These are phyloP conservation scores for Lissocephala sabroskyi DNA, from an alignment of 2,888 invertebrate species.

Conservation along the genomic window DNA sequence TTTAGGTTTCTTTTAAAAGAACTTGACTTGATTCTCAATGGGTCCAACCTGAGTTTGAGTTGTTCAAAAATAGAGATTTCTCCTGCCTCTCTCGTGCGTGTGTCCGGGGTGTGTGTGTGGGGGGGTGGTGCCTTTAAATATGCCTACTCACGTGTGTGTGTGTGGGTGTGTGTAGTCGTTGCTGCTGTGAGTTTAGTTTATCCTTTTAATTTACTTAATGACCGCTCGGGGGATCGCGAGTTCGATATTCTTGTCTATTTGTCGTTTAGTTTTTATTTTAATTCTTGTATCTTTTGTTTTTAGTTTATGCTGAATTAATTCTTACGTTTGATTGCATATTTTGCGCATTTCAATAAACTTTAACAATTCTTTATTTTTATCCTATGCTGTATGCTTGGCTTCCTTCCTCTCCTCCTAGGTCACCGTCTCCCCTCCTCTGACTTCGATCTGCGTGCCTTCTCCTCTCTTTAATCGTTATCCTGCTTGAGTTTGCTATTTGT, in stretches of 20 bases:
- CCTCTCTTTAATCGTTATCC: slow-evolving; percentile 28
- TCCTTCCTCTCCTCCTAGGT: too few species aligned
- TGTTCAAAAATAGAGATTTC: slow-evolving; percentile 53
- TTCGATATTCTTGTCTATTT: slow-evolving; percentile 1
- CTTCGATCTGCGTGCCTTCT: too few species aligned
- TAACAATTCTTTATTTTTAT: slow-evolving; percentile 36
- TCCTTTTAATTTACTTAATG: slow-evolving; percentile 25
- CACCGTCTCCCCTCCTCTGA: too few species aligned
- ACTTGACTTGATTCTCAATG: slow-evolving; percentile 59
- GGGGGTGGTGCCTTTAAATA: slow-evolving; percentile 24
- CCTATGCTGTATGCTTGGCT: too few species aligned
- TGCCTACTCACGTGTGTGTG: not conserved
- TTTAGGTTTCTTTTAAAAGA: slow-evolving; percentile 31
- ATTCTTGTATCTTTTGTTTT: slow-evolving; percentile 5
- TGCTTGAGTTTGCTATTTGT: slow-evolving; percentile 28
- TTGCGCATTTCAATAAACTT: slow-evolving; percentile 56
- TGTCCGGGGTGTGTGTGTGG: slow-evolving; percentile 18
- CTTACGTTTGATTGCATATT: slow-evolving; percentile 16
- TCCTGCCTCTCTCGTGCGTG: slow-evolving; percentile 11
- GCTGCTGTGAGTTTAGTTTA: slow-evolving; percentile 33
- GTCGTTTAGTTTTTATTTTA: not conserved
- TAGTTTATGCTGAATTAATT: not conserved
- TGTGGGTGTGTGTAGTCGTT: slow-evolving; percentile 22
- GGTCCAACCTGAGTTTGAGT: slow-evolving; percentile 66
- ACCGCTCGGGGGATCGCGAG: too few species aligned